phyloP scores from a whole-genome alignment of 2,797 vertebrate genomes.

The Scolopax bukidnonensis region DNA sequence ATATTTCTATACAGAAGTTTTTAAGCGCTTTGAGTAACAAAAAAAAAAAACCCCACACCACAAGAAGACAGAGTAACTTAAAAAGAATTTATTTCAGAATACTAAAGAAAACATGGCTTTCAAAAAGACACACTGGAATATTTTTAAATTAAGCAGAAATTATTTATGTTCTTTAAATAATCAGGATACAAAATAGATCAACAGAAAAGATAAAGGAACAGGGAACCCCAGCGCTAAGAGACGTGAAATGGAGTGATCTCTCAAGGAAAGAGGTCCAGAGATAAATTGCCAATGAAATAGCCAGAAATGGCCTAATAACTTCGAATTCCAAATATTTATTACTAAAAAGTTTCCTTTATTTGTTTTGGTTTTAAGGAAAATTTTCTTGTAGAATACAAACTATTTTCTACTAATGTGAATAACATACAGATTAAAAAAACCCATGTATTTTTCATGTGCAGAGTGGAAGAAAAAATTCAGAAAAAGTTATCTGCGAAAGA shows the following conservation, averaged over 20 bases:
- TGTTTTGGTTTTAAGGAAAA: not conserved
- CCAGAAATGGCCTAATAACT: not conserved
- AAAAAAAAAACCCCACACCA: not conserved
- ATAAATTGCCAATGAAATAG: not conserved
- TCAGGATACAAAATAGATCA: not conserved
- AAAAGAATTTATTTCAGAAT: not conserved
- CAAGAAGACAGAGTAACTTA: not conserved
- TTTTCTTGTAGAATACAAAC: not conserved
- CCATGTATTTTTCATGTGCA: not conserved
- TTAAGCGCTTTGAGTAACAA: not conserved
- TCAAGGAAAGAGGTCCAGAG: not conserved
- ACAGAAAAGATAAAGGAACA: not conserved
- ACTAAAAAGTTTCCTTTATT: not conserved
- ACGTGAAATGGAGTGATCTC: not conserved
- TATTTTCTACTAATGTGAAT: not conserved
- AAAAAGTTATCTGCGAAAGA: not conserved
- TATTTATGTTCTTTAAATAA: not conserved
- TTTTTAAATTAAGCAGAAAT: not conserved
- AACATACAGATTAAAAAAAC: accelerated
- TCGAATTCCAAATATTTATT: not conserved
- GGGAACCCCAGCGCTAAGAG: not conserved
- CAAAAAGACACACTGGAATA: not conserved
- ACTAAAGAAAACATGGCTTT: not conserved
- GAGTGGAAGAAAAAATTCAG: not conserved
- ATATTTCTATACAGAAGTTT: not conserved